Evolutionary conservation across 2,888 invertebrate species (phyloP).

Genomic region (Phaonia tiefii): DNA sequence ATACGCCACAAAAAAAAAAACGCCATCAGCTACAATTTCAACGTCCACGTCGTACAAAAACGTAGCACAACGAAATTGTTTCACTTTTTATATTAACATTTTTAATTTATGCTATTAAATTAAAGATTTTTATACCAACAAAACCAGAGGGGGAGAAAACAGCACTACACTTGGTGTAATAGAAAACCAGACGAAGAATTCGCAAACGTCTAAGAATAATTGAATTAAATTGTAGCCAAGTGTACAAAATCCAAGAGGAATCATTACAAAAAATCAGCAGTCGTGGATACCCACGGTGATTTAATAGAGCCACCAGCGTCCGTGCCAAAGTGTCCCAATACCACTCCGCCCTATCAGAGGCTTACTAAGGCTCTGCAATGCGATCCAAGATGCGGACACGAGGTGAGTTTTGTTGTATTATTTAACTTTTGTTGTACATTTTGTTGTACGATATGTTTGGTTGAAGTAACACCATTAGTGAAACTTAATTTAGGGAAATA

Average conservation of each 20-base stretch:
- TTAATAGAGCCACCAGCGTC: conserved; percentile 73
- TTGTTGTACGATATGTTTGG: no score
- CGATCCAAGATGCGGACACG: conserved; percentile 82
- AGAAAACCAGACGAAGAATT: not conserved
- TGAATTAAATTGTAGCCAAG: conserved; percentile 19
- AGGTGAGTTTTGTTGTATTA: conserved; percentile 75
- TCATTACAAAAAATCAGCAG: conserved; percentile 71
- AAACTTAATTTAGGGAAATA: no score
- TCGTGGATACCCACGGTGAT: conserved; percentile 80
- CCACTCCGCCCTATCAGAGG: conserved; percentile 81
- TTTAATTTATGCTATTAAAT: conserved; percentile 4
- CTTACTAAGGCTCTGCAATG: conserved; percentile 82
- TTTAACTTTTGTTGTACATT: conserved; percentile 20
- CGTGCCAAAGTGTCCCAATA: conserved; percentile 75
- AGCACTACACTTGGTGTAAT: not conserved
- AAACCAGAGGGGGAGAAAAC: no score
- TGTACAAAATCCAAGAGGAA: not conserved
- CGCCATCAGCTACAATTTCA: not conserved
- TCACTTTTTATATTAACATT: not conserved
- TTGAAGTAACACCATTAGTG: no score
- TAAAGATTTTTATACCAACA: no score
- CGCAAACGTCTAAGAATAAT: not conserved
- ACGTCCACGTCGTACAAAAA: not conserved
- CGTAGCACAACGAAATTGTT: not conserved
- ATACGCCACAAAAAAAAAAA: not conserved